Conservation (phyloP, 2,797 vertebrate genomes). For the Graptemys geographica region DNA sequence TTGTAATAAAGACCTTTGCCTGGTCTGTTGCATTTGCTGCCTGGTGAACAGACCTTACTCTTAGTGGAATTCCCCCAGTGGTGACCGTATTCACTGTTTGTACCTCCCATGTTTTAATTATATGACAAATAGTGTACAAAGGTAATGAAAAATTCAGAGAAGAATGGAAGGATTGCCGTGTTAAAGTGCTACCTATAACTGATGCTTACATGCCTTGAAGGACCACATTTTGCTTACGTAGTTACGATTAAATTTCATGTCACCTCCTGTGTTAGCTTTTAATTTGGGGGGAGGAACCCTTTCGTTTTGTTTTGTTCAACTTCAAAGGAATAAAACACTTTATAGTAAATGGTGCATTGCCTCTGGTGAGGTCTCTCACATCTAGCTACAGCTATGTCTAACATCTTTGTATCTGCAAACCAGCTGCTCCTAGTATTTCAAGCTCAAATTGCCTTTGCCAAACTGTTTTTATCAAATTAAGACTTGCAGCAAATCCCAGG, state of each 20-base stretch:
- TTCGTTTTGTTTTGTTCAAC: constrained; percentile 3
- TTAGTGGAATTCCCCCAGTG: too few species aligned
- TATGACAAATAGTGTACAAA: too few species aligned
- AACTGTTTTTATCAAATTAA: constrained; percentile 7
- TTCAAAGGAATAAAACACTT: background rate
- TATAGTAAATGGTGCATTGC: background rate
- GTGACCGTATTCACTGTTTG: too few species aligned
- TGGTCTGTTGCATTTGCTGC: too few species aligned
- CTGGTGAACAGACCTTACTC: too few species aligned
- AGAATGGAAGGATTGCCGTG: too few species aligned
- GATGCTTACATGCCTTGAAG: too few species aligned
- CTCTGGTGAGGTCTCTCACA: background rate
- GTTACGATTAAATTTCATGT: background rate
- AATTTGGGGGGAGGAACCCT: background rate
- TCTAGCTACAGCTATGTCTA: background rate
- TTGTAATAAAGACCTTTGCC: too few species aligned
- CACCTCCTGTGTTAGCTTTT: constrained; percentile 13
- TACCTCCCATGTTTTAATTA: too few species aligned
- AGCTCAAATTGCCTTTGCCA: constrained; percentile 24
- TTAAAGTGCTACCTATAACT: too few species aligned
- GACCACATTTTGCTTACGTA: too few species aligned
- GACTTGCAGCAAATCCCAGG: background rate
- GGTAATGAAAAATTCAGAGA: too few species aligned
- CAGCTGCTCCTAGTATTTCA: constrained; percentile 34
- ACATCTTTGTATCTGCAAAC: constrained; percentile 38